Conservation (phyloP, 2,113 vertebrate species). For the Lanius ludovicianus region DNA sequence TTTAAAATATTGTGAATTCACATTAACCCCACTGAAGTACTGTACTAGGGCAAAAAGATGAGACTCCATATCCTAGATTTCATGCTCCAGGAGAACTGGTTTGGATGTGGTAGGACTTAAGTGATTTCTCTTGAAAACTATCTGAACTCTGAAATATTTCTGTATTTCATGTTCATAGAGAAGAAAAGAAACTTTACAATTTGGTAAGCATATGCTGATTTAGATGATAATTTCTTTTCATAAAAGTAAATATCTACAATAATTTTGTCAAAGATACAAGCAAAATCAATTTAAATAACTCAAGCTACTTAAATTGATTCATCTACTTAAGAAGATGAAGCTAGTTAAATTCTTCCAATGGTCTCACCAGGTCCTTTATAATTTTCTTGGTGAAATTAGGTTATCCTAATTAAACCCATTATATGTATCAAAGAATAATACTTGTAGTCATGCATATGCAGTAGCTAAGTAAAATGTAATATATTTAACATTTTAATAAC, state of each 20-base stretch:
- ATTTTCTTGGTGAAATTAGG: neutral
- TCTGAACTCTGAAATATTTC: neutral
- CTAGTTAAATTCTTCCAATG: neutral
- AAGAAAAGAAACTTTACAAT: neutral
- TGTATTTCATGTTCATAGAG: neutral
- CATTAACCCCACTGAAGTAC: neutral
- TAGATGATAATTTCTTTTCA: neutral
- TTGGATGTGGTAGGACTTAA: neutral
- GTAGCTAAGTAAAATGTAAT: neutral
- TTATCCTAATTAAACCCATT: neutral
- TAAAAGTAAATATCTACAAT: neutral
- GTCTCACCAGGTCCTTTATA: neutral
- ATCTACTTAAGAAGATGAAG: neutral
- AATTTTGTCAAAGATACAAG: neutral
- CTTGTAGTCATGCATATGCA: neutral
- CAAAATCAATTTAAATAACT: neutral
- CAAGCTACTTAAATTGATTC: neutral
- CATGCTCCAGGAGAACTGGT: neutral
- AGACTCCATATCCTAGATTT: neutral
- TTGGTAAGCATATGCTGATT: neutral
- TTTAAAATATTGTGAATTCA: neutral
- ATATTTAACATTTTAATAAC: neutral
- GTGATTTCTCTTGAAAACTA: neutral
- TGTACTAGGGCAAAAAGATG: neutral
- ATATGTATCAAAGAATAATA: neutral